Conservation (phyloP, 2,888 invertebrate genomes). For the Lampropteryx suffumata region DNA sequence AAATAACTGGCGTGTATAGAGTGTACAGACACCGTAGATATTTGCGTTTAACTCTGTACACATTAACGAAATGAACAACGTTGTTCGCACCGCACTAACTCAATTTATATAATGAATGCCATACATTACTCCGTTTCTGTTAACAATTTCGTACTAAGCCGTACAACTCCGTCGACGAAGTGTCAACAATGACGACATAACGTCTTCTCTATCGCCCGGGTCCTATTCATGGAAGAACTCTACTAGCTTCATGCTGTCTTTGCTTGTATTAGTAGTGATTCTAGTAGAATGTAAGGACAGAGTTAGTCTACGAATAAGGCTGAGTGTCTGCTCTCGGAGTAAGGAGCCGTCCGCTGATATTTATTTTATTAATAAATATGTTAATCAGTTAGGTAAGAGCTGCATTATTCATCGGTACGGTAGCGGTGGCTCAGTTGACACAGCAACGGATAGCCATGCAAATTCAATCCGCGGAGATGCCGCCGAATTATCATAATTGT, state of each 20-base stretch:
- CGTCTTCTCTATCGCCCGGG: constrained; percentile 6
- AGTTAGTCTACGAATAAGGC: constrained; percentile 3
- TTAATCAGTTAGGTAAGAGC: constrained; percentile 78
- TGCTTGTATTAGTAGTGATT: not conserved
- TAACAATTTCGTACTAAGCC: constrained; percentile 68
- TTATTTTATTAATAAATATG: constrained; percentile 83
- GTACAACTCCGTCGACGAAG: constrained; percentile 60
- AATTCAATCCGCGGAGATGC: constrained; percentile 79
- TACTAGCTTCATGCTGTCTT: not conserved
- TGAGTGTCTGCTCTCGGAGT: constrained; percentile 33
- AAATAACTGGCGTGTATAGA: constrained; percentile 34
- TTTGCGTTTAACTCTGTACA: constrained; percentile 72
- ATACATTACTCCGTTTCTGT: constrained; percentile 73
- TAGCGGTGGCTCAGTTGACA: constrained; percentile 79
- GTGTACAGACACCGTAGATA: constrained; percentile 34
- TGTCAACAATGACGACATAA: constrained; percentile 59
- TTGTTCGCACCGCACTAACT: constrained; percentile 61
- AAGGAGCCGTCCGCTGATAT: constrained; percentile 72
- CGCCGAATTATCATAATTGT: constrained; percentile 81
- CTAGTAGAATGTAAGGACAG: not conserved
- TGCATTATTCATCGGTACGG: constrained; percentile 79
- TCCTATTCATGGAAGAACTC: not conserved
- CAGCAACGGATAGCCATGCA: constrained; percentile 80
- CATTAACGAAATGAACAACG: constrained; percentile 76
- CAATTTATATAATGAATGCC: constrained; percentile 80